phyloP scores from a whole-genome alignment of 2,888 invertebrate genomes.

The Synanthedon andrenaeformis region DNA sequence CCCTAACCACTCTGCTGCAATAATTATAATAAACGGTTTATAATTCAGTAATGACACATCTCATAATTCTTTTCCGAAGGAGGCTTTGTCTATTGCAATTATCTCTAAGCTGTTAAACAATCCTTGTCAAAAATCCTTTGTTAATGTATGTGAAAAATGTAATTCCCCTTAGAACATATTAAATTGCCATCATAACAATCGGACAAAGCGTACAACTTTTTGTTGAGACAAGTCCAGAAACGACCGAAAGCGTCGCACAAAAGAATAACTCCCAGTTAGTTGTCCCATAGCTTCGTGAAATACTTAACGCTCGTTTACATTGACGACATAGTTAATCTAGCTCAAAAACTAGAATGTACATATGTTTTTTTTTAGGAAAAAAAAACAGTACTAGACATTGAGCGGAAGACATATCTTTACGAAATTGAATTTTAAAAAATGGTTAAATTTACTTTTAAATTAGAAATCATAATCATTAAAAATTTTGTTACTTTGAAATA shows the following conservation, averaged over 20 bases:
- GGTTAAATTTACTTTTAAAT: too few relatives aligned
- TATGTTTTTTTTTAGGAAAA: too few relatives aligned
- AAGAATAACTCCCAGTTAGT: constrained; percentile 27
- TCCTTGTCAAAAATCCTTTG: constrained; percentile 8
- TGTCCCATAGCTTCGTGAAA: constrained; percentile 27
- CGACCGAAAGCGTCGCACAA: constrained; percentile 23
- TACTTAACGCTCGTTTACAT: constrained; percentile 17
- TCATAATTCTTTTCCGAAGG: too few relatives aligned
- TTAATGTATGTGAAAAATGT: constrained; percentile 8
- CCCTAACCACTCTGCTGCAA: too few relatives aligned
- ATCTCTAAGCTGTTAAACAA: background rate
- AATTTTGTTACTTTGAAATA: too few relatives aligned
- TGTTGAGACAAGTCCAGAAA: constrained; percentile 21
- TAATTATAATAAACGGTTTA: too few relatives aligned
- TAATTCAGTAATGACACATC: too few relatives aligned
- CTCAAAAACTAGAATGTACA: background rate
- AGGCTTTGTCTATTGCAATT: background rate
- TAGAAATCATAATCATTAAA: too few relatives aligned
- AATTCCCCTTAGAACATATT: constrained; percentile 8
- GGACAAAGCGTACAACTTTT: constrained; percentile 26
- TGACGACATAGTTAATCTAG: constrained; percentile 8
- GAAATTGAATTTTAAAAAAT: too few relatives aligned
- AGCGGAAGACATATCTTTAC: too few relatives aligned
- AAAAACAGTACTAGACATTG: too few relatives aligned
- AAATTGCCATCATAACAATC: constrained; percentile 26